Evolutionary conservation across 2,113 vertebrate genomes (phyloP).

Genomic region (Plotosus lineatus): DNA sequence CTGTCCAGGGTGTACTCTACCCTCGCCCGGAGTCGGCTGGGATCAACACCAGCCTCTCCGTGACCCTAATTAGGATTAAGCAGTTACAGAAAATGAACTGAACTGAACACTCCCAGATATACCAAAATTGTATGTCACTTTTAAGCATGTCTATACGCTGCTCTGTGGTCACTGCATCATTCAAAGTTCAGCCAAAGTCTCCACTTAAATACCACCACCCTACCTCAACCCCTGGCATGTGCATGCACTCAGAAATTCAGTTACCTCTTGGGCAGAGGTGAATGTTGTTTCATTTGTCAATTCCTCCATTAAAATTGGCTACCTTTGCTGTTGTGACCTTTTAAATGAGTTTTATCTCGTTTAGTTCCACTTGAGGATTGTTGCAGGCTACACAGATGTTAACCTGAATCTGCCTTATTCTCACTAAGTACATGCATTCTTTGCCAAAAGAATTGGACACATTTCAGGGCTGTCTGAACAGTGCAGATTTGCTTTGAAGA

Average conservation of each 20-base stretch:
- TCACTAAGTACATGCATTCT: background rate
- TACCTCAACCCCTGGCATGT: background rate
- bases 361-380: background rate
- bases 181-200: background rate
- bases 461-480: background rate
- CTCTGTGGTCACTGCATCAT: too few relatives aligned
- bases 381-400: too few relatives aligned
- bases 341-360: background rate
- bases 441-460: background rate
- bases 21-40: too few relatives aligned
- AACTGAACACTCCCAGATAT: background rate
- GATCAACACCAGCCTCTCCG: too few relatives aligned
- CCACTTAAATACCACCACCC: background rate
- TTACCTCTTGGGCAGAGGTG: background rate
- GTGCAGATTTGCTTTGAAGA: background rate
- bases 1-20: too few relatives aligned
- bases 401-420: background rate
- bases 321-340: background rate
- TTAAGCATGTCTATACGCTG: too few relatives aligned
- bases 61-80: too few relatives aligned
- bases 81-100: too few relatives aligned
- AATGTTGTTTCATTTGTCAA: background rate
- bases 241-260: background rate
- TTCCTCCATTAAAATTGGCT: background rate
- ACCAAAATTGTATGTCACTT: background rate